Evolutionary conservation across 1,140 invertebrate genomes (phyloP).

Genomic region (Bombus picipes): DNA sequence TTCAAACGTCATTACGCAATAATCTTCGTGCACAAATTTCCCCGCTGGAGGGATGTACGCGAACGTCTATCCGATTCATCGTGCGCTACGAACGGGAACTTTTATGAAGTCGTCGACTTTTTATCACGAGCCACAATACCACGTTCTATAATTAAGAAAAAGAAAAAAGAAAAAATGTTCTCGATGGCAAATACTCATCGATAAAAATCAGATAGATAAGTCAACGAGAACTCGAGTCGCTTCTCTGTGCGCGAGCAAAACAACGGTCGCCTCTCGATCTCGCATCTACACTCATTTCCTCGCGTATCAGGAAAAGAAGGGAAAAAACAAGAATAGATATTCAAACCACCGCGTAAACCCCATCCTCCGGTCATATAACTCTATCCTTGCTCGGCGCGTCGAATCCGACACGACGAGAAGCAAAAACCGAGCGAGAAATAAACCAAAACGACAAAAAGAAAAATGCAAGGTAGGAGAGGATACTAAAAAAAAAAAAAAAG

Average conservation of each 20-base stretch:
- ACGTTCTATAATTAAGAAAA: too few relatives aligned
- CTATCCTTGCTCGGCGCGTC: neutral
- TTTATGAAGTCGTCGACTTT: neutral
- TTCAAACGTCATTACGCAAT: neutral
- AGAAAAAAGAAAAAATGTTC: neutral
- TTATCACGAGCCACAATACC: neutral
- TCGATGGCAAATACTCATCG: neutral
- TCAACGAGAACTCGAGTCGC: neutral
- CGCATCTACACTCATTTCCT: neutral
- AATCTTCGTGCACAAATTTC: neutral
- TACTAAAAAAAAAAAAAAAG: neutral
- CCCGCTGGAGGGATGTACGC: neutral
- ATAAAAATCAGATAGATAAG: neutral
- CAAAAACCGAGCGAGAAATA: too few relatives aligned
- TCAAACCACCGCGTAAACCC: slow-evolving; percentile 1
- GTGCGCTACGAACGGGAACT: neutral
- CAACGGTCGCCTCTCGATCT: neutral
- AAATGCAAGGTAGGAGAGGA: neutral
- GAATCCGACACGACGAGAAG: neutral
- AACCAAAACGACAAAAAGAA: too few relatives aligned
- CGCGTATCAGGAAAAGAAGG: neutral
- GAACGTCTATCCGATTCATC: neutral
- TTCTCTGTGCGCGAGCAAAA: neutral
- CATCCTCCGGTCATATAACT: neutral
- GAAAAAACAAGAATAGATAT: neutral